Percentiles rank a stretch among this genome's conserved stretches.
These are phyloP conservation scores for Austrofundulus limnaeus DNA, from an alignment of 2,113 vertebrate genomes.

Conservation along the genomic window DNA sequence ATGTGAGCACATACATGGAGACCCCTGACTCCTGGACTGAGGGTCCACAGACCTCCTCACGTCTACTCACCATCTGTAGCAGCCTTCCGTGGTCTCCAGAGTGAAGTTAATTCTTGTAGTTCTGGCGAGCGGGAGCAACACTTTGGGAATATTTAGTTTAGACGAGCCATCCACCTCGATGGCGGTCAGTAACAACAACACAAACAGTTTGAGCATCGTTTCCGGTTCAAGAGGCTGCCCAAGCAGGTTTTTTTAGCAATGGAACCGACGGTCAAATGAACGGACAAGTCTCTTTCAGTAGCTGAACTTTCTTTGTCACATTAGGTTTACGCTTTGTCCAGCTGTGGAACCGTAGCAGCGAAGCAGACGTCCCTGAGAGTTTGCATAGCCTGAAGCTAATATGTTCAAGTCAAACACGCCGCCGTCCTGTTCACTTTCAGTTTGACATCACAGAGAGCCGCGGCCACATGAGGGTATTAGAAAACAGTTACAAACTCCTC, in stretches of 20 bases:
- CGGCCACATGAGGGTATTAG: constrained; percentile 14
- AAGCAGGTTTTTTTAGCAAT: constrained; percentile 1
- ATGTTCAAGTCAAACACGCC: constrained; percentile 15
- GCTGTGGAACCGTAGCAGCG: background rate
- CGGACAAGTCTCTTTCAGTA: constrained; percentile 20
- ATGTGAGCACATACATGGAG: too few species aligned
- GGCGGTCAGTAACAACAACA: constrained; percentile 9
- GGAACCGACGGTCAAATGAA: constrained; percentile 18
- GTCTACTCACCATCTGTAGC: constrained; percentile 97
- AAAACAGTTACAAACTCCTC: constrained; percentile 2
- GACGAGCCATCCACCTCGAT: constrained; percentile 59
- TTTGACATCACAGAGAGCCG: constrained; percentile 16
- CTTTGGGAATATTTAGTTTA: constrained; percentile 91
- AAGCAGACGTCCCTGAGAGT: background rate
- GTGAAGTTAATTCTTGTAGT: constrained; percentile 89
- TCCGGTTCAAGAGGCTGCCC: too few species aligned
- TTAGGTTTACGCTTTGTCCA: background rate
- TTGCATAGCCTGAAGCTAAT: constrained; percentile 7
- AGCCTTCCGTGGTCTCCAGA: constrained; percentile 90
- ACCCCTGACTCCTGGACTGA: too few species aligned
- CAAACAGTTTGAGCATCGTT: constrained; percentile 22
- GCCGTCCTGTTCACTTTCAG: constrained; percentile 30
- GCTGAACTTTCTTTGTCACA: constrained; percentile 21
- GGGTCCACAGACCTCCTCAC: too few species aligned
- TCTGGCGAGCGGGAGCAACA: constrained; percentile 88